These are phyloP conservation scores for Catostomus latipinnis DNA, from an alignment of 2,797 vertebrate species.

Conservation along the genomic window DNA sequence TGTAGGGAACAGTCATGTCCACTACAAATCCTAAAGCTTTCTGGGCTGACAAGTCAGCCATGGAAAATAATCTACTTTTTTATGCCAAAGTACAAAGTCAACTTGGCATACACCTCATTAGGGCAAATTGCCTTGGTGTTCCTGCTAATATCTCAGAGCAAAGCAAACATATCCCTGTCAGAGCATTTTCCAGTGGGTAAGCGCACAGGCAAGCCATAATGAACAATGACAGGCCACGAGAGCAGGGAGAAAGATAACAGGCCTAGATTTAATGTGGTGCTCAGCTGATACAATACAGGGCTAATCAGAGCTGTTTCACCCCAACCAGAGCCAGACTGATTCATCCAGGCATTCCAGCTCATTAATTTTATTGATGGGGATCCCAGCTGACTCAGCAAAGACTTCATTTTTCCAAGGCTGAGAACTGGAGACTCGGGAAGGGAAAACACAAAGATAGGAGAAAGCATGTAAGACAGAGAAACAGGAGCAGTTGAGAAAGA, in stretches of 20 bases:
- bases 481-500: background rate
- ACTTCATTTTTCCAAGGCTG: conserved; percentile 32
- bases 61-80: background rate
- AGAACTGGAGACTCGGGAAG: conserved; percentile 28
- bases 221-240: conserved; percentile 9
- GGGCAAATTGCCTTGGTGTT: conserved; percentile 1
- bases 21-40: background rate
- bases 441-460: background rate
- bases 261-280: conserved; percentile 8
- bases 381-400: conserved; percentile 37
- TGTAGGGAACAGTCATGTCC: conserved; percentile 9
- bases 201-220: background rate
- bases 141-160: conserved; percentile 3
- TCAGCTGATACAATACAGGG: conserved; percentile 5
- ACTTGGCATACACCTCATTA: conserved; percentile 6
- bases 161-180: conserved; percentile 18
- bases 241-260: conserved; percentile 23
- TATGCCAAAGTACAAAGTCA: background rate
- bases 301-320: background rate
- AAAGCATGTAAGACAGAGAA: background rate
- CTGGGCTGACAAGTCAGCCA: background rate
- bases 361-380: conserved; percentile 42
- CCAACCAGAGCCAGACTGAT: background rate
- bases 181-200: conserved; percentile 26
- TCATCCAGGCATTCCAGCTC: conserved; percentile 43